phyloP scores from a whole-genome alignment of 1,140 invertebrate species.

The Lordiphosa clarofinis region DNA sequence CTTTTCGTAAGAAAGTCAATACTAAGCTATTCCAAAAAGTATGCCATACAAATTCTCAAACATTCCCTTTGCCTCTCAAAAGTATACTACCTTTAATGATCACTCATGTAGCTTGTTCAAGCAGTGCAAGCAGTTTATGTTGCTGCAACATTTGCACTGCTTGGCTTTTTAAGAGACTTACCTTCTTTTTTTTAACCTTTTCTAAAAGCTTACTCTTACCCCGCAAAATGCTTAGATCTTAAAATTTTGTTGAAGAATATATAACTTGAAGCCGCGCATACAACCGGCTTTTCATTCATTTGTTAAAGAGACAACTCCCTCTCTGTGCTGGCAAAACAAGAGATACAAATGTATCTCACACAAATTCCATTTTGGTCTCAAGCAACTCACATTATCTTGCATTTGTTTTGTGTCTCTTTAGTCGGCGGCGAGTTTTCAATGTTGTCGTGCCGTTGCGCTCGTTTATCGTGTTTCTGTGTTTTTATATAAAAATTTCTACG shows the following conservation, averaged over 20 bases:
- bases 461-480: conserved; percentile 5
- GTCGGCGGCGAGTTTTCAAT: conserved; percentile 69
- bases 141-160: conserved; percentile 36
- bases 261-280: too few species aligned
- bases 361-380: conserved; percentile 28
- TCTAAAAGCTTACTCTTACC: too few species aligned
- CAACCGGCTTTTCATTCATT: too few species aligned
- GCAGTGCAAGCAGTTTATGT: conserved; percentile 32
- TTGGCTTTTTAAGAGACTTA: conserved; percentile 37
- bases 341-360: conserved; percentile 70
- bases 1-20: too few species aligned
- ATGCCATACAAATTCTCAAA: conserved; percentile 5
- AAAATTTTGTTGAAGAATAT: neutral
- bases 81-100: neutral
- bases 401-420: conserved; percentile 43
- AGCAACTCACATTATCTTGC: conserved; percentile 19
- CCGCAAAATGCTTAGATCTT: conserved; percentile 8
- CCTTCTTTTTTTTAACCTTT: conserved; percentile 21
- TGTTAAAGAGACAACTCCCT: conserved; percentile 21
- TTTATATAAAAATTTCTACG: conserved; percentile 17
- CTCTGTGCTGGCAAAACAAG: conserved; percentile 5
- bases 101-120: neutral
- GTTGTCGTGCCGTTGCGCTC: conserved; percentile 52
- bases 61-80: too few species aligned
- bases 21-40: conserved; percentile 9